phyloP scores from a whole-genome alignment of 2,797 vertebrate species.

The Pristis pectinata region DNA sequence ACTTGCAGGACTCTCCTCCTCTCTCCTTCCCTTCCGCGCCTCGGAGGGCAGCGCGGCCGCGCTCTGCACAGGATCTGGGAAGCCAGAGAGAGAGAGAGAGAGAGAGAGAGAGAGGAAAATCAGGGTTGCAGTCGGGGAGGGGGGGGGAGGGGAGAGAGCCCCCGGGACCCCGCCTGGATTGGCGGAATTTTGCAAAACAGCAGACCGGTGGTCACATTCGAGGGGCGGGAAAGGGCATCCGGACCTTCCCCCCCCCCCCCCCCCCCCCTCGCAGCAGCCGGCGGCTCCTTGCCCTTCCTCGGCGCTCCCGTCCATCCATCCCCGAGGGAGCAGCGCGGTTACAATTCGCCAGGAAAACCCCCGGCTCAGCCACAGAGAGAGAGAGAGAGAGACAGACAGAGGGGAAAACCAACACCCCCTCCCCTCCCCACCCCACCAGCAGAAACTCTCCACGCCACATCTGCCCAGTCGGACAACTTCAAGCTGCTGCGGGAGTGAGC shows the following conservation, averaged over 20 bases:
- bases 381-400: no score
- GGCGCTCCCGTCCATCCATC: no score
- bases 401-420: background rate
- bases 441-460: background rate
- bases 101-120: no score
- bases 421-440: background rate
- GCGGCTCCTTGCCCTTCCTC: conserved; percentile 44
- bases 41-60: background rate
- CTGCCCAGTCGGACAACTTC: no score
- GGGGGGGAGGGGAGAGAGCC: conserved; percentile 43
- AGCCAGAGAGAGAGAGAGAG: no score
- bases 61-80: background rate
- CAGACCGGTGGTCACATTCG: conserved; percentile 44
- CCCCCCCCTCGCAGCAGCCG: background rate
- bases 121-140: conserved; percentile 46
- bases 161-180: conserved; percentile 44
- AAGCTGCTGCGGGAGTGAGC: background rate
- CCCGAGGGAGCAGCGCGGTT: background rate
- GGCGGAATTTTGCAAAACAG: conserved; percentile 42
- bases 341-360: background rate
- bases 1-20: background rate
- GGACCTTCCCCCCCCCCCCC: background rate
- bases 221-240: background rate
- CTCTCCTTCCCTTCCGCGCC: background rate
- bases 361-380: background rate